Evolutionary conservation across 2,797 vertebrate genomes (phyloP), one percentile per base, ranked within the genome.

Genomic region (Anolis apletophallus): DNA sequence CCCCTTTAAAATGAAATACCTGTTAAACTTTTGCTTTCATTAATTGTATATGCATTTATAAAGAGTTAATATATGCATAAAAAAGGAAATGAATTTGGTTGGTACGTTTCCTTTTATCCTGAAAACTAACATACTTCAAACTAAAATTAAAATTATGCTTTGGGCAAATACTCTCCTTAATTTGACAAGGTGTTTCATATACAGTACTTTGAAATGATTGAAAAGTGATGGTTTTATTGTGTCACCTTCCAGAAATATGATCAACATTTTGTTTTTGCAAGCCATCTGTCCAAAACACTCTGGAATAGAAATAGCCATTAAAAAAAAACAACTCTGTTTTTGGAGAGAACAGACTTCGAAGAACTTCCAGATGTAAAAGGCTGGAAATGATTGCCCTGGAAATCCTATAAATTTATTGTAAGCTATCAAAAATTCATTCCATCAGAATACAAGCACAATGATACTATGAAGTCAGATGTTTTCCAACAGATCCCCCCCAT

Each of bases 41-140:
- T 72, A 59, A 73, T 40, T 40, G 32, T 26, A 55, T 71, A 8
- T 46, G 7, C 46, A 46, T 46, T 46, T 46, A 46, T 46, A 46
- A 46, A 6, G 46, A 36, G 23, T 83, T 26, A 71, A 90, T 61
- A 80, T 83, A 81, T 75, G 64, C 80, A 91, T 88, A 89, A 29
- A 84, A 79, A 79, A 83, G 68, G n/a, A 78, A 80, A 88, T 50
- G 11, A 36, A 32, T 11, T 61, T 5, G 6, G 3, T 10, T 36
- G 13, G 14, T 12, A 61, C 55, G 21, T 29, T 46, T 50, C 9
- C 7, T 26, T 74, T 57, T 34, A 26, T 40, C 71, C 11, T 40
- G 23, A 19, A 40, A 52, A 26, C 14, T 40, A 11, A 55, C 54
- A 81, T 16, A 10, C 21, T 59, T 36, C n/a, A 26, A 13, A n/a